phyloP scores from a whole-genome alignment of 2,888 invertebrate genomes.

The Baccha elongata region DNA sequence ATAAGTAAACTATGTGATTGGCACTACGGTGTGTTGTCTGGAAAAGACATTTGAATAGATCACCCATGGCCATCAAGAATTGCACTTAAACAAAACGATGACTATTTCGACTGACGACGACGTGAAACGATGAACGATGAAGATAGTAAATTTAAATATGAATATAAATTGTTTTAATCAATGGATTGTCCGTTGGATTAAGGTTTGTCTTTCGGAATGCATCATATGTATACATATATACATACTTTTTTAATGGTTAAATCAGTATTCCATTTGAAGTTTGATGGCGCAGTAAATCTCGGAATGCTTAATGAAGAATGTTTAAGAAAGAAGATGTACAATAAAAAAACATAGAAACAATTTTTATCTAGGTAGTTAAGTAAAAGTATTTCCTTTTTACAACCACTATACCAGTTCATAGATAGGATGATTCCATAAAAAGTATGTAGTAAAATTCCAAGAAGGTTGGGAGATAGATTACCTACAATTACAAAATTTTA shows the following conservation, averaged over 20 bases:
- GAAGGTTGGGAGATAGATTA: too few species aligned
- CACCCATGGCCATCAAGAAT: slow-evolving; percentile 25
- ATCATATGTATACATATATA: slow-evolving; percentile 18
- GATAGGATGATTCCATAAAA: too few species aligned
- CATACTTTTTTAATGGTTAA: slow-evolving; percentile 16
- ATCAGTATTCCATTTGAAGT: slow-evolving; percentile 32
- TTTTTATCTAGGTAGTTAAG: too few species aligned
- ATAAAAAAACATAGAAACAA: too few species aligned
- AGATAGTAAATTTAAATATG: slow-evolving; percentile 34
- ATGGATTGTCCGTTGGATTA: slow-evolving; percentile 18
- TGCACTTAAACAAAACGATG: too few species aligned
- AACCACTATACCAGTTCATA: too few species aligned
- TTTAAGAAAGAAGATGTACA: too few species aligned
- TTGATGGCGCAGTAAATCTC: too few species aligned
- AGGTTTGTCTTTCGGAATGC: slow-evolving; percentile 11
- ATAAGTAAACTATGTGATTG: slow-evolving; percentile 9
- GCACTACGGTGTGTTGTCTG: slow-evolving; percentile 14
- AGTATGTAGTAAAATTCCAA: too few species aligned
- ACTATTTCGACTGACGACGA: background rate
- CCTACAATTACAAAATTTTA: too few species aligned
- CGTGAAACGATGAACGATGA: background rate
- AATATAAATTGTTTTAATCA: slow-evolving; percentile 43
- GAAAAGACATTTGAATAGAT: slow-evolving; percentile 33
- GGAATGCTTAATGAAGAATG: too few species aligned
- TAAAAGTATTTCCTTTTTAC: too few species aligned